Conservation (phyloP, 2,888 invertebrate genomes). For the Cheilosia vulpina region DNA sequence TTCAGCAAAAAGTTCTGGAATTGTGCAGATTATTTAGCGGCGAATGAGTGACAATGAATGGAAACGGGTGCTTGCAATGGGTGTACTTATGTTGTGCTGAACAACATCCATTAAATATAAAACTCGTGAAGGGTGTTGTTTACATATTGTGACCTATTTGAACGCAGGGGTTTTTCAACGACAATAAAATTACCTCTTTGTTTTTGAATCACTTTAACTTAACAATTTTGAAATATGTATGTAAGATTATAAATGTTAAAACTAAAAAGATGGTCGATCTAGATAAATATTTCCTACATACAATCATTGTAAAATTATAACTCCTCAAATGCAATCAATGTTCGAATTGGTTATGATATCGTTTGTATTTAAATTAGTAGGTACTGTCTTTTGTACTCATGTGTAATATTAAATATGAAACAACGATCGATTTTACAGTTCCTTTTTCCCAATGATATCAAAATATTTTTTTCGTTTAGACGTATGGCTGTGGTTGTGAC, state of each 20-base stretch:
- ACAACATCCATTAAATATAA: slow-evolving; percentile 19
- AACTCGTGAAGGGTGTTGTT: slow-evolving; percentile 28
- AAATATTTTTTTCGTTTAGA: no score
- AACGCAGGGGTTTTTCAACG: not conserved
- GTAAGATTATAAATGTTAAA: no score
- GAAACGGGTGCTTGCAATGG: slow-evolving; percentile 14
- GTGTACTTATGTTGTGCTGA: not conserved
- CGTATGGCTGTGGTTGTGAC: no score
- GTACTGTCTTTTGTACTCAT: no score
- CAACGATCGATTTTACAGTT: no score
- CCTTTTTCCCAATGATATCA: no score
- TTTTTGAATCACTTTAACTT: not conserved
- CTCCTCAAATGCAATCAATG: no score
- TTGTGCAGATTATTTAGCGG: slow-evolving; percentile 40
- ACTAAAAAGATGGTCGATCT: not conserved
- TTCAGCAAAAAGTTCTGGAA: slow-evolving; percentile 41
- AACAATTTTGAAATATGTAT: no score
- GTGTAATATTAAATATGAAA: no score
- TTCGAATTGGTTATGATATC: no score
- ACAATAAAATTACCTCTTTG: not conserved
- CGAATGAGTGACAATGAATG: slow-evolving; percentile 58
- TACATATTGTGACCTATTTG: slow-evolving; percentile 30
- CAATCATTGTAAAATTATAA: not conserved
- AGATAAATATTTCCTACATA: not conserved
- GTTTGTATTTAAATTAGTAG: no score